Percentiles rank a stretch among this genome's conserved stretches.
Conservation (phyloP, 1,140 invertebrate genomes). For the Dolichoris vasculosae region DNA sequence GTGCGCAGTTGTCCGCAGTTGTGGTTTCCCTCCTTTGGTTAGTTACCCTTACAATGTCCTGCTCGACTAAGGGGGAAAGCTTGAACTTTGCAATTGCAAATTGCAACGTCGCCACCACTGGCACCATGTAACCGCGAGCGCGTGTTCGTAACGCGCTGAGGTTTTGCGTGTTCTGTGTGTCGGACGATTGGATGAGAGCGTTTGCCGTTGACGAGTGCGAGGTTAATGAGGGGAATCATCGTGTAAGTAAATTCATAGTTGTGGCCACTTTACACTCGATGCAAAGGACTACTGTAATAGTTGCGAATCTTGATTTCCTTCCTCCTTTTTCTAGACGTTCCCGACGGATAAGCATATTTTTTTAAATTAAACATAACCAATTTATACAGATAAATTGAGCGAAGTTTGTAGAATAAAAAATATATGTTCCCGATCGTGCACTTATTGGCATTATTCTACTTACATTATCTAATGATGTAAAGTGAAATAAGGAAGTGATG, state of each 20-base stretch:
- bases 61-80: conserved; percentile 14
- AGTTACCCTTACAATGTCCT: not conserved
- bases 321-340: too few species aligned
- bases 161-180: conserved; percentile 16
- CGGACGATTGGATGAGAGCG: not conserved
- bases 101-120: conserved; percentile 52
- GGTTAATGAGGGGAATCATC: not conserved
- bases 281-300: too few species aligned
- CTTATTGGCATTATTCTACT: not conserved
- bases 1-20: conserved; percentile 60
- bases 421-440: not conserved
- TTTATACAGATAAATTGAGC: too few species aligned
- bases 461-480: not conserved
- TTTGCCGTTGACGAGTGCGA: not conserved
- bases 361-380: too few species aligned
- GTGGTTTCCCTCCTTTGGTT: conserved; percentile 54
- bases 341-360: too few species aligned
- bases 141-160: conserved; percentile 17
- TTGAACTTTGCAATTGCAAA: conserved; percentile 69
- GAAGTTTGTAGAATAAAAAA: too few species aligned
- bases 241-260: not conserved
- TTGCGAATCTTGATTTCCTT: too few species aligned
- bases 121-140: conserved; percentile 38
- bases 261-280: not conserved
- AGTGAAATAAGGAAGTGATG: too few species aligned